These are phyloP conservation scores for Takifugu bimaculatus DNA, from an alignment of 2,113 vertebrate species.

Conservation along the genomic window DNA sequence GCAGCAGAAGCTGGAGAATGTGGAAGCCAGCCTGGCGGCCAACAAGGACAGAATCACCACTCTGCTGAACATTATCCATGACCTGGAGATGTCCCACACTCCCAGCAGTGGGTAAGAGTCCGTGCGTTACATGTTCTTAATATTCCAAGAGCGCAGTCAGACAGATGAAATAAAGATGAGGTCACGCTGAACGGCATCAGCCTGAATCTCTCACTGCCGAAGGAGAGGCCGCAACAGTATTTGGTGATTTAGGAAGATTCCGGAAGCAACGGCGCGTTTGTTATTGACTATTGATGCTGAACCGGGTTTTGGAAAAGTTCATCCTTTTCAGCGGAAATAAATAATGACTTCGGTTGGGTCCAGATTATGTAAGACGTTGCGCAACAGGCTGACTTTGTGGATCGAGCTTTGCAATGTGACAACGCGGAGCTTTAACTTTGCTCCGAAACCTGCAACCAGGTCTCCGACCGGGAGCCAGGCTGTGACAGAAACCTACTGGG, in stretches of 20 bases:
- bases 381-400: background rate
- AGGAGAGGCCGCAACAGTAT: background rate
- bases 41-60: constrained; percentile 74
- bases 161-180: no score
- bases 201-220: background rate
- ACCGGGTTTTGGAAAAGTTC: background rate
- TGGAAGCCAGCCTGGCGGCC: constrained; percentile 72
- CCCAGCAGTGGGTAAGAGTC: constrained; percentile 63
- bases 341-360: background rate
- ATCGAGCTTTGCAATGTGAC: background rate
- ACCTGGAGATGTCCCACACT: constrained; percentile 70
- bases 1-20: constrained; percentile 64
- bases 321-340: background rate
- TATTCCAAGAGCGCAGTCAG: no score
- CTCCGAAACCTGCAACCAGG: constrained; percentile 32
- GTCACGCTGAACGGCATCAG: background rate
- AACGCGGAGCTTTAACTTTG: constrained; percentile 9
- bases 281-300: constrained; percentile 10
- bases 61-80: constrained; percentile 76
- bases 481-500: constrained; percentile 54
- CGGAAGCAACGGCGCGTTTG: background rate
- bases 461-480: constrained; percentile 4
- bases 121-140: background rate
- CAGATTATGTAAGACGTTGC: background rate
- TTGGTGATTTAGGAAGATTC: background rate